These are phyloP conservation scores for Campylorhamphus procurvoides DNA, from an alignment of 2,113 vertebrate genomes.

Conservation along the genomic window DNA sequence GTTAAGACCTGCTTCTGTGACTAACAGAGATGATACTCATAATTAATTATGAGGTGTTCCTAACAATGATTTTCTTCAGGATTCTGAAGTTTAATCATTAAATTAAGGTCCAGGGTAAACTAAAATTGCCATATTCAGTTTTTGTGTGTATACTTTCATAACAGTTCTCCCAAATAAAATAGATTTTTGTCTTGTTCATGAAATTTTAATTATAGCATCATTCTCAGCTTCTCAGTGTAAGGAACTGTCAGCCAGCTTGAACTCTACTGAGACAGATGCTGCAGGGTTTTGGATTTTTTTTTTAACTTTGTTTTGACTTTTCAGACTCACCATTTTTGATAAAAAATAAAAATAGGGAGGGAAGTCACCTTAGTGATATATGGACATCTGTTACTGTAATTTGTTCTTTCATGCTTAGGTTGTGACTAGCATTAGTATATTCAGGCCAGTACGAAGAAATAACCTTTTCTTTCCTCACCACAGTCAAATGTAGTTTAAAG, in stretches of 20 bases:
- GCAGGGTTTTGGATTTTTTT: conserved; percentile 1
- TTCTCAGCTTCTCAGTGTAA: conserved; percentile 51
- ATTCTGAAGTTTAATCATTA: conserved; percentile 30
- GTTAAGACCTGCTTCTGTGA: neutral
- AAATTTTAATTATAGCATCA: conserved; percentile 66
- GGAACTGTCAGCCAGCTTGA: conserved; percentile 66
- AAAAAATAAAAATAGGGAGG: conserved; percentile 45
- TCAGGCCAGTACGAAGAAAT: neutral
- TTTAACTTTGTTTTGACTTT: conserved; percentile 46
- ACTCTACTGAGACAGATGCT: conserved; percentile 65
- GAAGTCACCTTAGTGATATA: conserved; percentile 64
- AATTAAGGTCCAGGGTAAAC: neutral
- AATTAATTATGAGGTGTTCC: conserved; percentile 45
- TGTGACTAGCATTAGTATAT: conserved; percentile 53
- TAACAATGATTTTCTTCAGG: conserved; percentile 31
- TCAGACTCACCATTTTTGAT: conserved; percentile 46
- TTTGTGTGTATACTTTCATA: conserved; percentile 14
- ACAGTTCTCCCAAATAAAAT: conserved; percentile 42
- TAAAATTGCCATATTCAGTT: conserved; percentile 26
- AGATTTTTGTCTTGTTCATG: conserved; percentile 54
- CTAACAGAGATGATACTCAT: conserved; percentile 2
- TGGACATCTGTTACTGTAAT: conserved; percentile 62
- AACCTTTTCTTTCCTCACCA: neutral
- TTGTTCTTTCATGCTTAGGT: conserved; percentile 50
- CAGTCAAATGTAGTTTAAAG: neutral